Conservation (phyloP, 2,888 invertebrate genomes). For the Mesoligia furuncula region DNA sequence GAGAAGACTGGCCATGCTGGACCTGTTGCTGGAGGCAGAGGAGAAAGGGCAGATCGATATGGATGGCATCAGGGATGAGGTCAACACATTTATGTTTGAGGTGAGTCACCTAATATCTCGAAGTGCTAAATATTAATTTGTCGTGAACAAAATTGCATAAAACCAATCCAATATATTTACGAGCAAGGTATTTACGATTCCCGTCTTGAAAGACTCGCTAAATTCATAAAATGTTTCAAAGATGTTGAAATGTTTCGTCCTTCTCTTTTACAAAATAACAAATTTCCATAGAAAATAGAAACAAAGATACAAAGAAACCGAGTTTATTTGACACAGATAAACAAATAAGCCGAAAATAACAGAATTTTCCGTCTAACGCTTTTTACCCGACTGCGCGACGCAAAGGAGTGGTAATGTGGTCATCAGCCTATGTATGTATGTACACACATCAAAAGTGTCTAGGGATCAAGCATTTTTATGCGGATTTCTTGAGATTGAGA, state of each 20-base stretch:
- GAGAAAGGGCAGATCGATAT: conserved; percentile 90
- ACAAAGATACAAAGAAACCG: neutral
- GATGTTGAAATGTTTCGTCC: neutral
- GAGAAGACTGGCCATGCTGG: conserved; percentile 91
- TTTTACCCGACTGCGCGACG: too few relatives aligned
- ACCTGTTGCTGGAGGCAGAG: conserved; percentile 91
- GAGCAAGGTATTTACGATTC: neutral
- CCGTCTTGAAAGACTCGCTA: neutral
- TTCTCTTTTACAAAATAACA: neutral
- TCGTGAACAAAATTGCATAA: neutral
- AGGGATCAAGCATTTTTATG: too few relatives aligned
- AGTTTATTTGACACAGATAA: neutral
- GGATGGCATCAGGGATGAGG: conserved; percentile 92
- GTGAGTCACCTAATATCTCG: conserved; percentile 28
- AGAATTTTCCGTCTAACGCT: neutral
- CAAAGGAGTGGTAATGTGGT: too few relatives aligned
- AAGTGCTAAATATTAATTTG: neutral
- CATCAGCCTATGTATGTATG: too few relatives aligned
- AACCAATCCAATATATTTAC: neutral
- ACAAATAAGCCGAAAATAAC: neutral
- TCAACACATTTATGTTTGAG: conserved; percentile 91
- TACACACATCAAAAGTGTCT: too few relatives aligned
- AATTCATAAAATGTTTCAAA: neutral
- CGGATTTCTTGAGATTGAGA: too few relatives aligned
- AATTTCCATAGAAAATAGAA: neutral